Percentiles rank a stretch among this genome's conserved stretches.
phyloP scores from a whole-genome alignment of 1,140 invertebrate genomes.

The Gryon sp. region DNA sequence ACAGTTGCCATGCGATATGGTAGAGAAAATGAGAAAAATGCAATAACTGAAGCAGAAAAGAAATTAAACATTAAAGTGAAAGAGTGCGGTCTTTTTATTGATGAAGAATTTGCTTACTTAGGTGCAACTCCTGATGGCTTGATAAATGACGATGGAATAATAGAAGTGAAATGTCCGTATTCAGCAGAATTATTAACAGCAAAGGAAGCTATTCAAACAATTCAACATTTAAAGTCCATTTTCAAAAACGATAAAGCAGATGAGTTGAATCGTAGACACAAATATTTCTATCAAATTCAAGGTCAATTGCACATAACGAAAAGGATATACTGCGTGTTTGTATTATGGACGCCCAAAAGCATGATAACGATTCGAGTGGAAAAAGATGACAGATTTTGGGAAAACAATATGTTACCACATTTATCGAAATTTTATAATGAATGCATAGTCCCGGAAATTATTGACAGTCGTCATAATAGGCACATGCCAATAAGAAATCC shows the following conservation, averaged over 20 bases:
- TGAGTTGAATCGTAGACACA: neutral
- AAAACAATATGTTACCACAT: neutral
- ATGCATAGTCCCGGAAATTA: conserved; percentile 13
- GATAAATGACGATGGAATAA: neutral
- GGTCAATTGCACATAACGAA: conserved; percentile 8
- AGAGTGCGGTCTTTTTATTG: conserved; percentile 2
- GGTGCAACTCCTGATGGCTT: neutral
- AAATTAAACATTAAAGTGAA: neutral
- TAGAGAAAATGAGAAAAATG: neutral
- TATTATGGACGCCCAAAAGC: neutral
- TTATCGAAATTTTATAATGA: neutral
- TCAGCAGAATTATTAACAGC: neutral
- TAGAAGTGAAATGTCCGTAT: conserved; percentile 19
- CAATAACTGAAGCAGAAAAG: neutral
- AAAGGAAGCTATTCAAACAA: conserved; percentile 1
- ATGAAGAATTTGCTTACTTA: conserved; percentile 1
- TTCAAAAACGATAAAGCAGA: neutral
- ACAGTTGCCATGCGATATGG: conserved; percentile 1
- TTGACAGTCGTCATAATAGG: conserved; percentile 6
- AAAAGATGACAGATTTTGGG: conserved; percentile 2
- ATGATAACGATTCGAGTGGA: neutral
- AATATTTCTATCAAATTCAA: conserved; percentile 18
- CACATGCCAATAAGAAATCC: conserved; percentile 9
- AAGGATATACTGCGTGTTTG: neutral
- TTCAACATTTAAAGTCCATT: neutral